phyloP scores from a whole-genome alignment of 2,113 vertebrate species.

The Callaeas wilsoni region DNA sequence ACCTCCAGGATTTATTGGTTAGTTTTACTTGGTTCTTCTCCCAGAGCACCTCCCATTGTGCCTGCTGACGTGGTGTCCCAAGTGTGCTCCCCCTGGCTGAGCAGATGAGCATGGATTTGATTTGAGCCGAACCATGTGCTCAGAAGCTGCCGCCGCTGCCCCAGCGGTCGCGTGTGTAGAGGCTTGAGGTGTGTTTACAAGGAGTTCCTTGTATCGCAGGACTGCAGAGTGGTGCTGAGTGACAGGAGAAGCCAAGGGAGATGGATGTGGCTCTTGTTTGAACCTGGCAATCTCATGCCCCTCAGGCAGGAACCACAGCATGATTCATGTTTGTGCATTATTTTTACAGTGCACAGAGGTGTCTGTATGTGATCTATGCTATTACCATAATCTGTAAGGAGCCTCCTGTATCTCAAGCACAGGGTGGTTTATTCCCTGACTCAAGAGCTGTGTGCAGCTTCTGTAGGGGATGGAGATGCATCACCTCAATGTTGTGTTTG shows the following conservation, averaged over 20 bases:
- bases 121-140: neutral
- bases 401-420: neutral
- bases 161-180: rapidly evolving
- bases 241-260: neutral
- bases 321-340: neutral
- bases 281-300: neutral
- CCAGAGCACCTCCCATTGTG: neutral
- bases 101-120: neutral
- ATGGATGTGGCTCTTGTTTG: neutral
- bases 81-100: neutral
- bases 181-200: no score
- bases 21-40: neutral
- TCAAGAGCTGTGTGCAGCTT: neutral
- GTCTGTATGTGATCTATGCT: neutral
- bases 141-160: neutral
- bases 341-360: neutral
- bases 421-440: neutral
- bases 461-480: neutral
- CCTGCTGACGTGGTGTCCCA: neutral
- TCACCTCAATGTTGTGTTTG: neutral
- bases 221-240: neutral
- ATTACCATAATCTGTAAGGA: neutral
- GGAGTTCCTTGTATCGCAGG: neutral
- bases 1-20: neutral
- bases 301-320: neutral